Evolutionary conservation across 2,888 invertebrate species (phyloP), one percentile per base, ranked within the genome.

Genomic region (Pachydiplax longipennis): DNA sequence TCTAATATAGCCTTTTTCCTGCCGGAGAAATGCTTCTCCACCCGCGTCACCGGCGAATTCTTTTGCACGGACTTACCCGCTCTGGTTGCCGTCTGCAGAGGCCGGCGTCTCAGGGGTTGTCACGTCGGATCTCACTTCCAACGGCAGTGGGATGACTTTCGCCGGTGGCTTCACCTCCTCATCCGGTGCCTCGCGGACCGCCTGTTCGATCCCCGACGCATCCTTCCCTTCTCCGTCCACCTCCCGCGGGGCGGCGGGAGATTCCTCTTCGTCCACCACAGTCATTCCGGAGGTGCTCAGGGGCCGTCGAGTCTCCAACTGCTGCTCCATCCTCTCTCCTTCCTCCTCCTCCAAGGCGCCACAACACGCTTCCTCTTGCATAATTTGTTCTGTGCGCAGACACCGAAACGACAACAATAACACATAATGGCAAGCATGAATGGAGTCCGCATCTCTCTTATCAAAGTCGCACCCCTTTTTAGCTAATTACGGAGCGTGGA

Each of bases 371-470:
- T 73, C 73, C 73, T 73, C 73, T 73, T 73, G 73, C 73, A 73
- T 73, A 73, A 73, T 73, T 73, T 12, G 25, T 73, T 73, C 73
- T 73, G 73, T 31, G 73, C 73, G 25, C 31, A 25, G 58, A 58
- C 83, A 83, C 83, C 83, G 83, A 35, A 83, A 83, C 83, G 83
- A 83, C 81, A 83, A 83, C 83, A 83, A 83, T 58, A 83, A 83
- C 83, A 83, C 83, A 83, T 83, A 83, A 83, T 83, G 83, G 83
- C 83, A 53, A 83, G 48, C 83, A 44, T 83, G 35, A 83, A 58
- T 83, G 35, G 53, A 31, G 83, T 83, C 83, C 53, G 13, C 83
- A 83, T 83, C 25, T 53, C 82, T 82, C 25, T 40, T 25, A 35
- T 83, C 73, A 31, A 31, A 13, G 25, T 73, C 73, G 25, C 25